Evolutionary conservation across 2,113 vertebrate genomes (phyloP).

Genomic region (Plectropomus leopardus): DNA sequence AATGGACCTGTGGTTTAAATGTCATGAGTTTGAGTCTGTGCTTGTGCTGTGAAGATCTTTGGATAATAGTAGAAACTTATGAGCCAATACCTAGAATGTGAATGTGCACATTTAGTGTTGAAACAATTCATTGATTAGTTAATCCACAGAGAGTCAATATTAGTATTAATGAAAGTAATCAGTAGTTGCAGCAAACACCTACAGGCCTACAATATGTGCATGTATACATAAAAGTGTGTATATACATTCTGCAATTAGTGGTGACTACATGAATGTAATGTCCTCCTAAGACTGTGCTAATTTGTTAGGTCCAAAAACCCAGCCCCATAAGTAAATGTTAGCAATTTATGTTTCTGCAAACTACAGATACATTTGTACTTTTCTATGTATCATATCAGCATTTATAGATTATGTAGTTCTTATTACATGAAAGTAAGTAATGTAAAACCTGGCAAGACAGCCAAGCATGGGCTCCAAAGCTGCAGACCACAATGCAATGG

Average conservation of each 20-base stretch:
- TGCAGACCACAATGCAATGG: too few relatives aligned
- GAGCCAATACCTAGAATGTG: not conserved
- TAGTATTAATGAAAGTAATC: not conserved
- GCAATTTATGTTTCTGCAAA: too few relatives aligned
- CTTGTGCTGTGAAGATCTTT: not conserved
- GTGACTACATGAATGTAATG: not conserved
- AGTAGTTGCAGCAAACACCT: not conserved
- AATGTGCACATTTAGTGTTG: not conserved
- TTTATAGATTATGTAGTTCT: too few relatives aligned
- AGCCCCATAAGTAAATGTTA: too few relatives aligned
- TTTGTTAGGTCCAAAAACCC: conserved; percentile 4
- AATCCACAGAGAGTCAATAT: not conserved
- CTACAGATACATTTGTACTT: too few relatives aligned
- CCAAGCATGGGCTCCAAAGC: too few relatives aligned
- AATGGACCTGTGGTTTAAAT: conserved; percentile 24
- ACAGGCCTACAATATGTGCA: not conserved
- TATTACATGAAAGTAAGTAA: too few relatives aligned
- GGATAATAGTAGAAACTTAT: not conserved
- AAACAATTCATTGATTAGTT: not conserved
- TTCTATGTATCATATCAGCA: too few relatives aligned
- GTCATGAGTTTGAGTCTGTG: conserved; percentile 29
- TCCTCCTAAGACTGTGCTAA: conserved; percentile 21
- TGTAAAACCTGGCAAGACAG: too few relatives aligned
- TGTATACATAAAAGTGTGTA: too few relatives aligned
- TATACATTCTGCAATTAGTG: not conserved